A percentile compares a stretch with the other conserved stretches of the same genome.
These are phyloP conservation scores for Cheilosia grossa DNA, from an alignment of 2,888 invertebrate genomes.

Conservation along the genomic window DNA sequence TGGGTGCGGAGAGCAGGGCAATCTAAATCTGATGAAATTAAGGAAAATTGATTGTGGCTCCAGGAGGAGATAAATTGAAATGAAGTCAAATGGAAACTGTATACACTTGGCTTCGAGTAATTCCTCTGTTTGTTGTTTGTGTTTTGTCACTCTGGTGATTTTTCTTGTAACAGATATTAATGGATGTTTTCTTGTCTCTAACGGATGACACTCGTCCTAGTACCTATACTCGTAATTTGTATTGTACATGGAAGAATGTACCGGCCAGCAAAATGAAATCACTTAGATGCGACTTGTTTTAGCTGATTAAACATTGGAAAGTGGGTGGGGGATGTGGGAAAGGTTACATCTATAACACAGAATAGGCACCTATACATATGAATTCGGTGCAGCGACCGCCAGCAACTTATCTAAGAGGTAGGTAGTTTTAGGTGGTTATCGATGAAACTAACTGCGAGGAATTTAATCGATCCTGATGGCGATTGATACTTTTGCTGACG, in stretches of 20 bases:
- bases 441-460: too few relatives aligned
- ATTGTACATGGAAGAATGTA: neutral
- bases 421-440: too few relatives aligned
- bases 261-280: neutral
- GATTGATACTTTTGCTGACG: too few relatives aligned
- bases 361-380: too few relatives aligned
- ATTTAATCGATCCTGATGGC: too few relatives aligned
- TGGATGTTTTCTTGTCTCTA: constrained; percentile 34
- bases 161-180: constrained; percentile 69
- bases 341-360: too few relatives aligned
- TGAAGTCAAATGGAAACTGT: constrained; percentile 74
- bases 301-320: neutral
- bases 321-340: neutral
- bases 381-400: too few relatives aligned
- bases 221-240: neutral
- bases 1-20: constrained; percentile 48
- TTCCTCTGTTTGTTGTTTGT: constrained; percentile 61
- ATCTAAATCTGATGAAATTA: constrained; percentile 75
- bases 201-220: neutral
- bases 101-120: constrained; percentile 70
- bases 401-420: too few relatives aligned
- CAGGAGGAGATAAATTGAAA: constrained; percentile 74
- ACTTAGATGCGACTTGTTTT: neutral
- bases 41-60: constrained; percentile 75
- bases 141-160: constrained; percentile 66